Percentiles rank a stretch among this genome's conserved stretches.
phyloP scores from a whole-genome alignment of 2,888 invertebrate genomes.

The Clunio marinus region DNA sequence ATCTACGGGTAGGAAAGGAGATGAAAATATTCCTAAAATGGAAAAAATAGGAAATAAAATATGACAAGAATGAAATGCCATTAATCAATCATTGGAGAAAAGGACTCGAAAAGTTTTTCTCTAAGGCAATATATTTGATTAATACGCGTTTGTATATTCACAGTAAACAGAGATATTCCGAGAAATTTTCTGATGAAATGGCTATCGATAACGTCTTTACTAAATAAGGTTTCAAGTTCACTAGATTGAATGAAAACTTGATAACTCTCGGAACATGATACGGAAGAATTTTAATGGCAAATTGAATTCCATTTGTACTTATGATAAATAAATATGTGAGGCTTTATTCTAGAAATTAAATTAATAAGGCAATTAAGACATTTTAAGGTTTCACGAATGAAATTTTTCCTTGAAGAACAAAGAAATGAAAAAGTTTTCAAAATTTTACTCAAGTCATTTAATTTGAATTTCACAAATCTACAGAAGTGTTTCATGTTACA shows the following conservation, averaged over 20 bases:
- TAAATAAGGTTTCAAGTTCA: constrained; percentile 1
- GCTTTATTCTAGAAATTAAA: too few species aligned
- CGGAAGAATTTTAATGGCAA: too few species aligned
- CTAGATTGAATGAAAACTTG: not conserved
- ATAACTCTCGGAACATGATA: not conserved
- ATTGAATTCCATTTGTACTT: too few species aligned
- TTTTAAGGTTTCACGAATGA: too few species aligned
- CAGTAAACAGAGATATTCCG: not conserved
- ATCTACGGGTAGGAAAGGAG: not conserved
- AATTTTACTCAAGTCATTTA: too few species aligned
- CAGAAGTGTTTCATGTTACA: too few species aligned
- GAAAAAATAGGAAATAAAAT: constrained; percentile 17
- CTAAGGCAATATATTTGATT: constrained; percentile 25
- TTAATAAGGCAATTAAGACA: too few species aligned
- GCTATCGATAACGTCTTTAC: constrained; percentile 33
- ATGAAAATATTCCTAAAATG: not conserved
- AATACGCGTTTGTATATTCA: constrained; percentile 21
- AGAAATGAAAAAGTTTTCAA: too few species aligned
- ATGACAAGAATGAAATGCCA: constrained; percentile 31
- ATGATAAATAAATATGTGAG: too few species aligned
- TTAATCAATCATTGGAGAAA: constrained; percentile 34
- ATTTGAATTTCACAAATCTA: too few species aligned
- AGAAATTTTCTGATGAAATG: not conserved
- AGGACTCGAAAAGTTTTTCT: not conserved
- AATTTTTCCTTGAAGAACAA: too few species aligned